A percentile compares a stretch with the other conserved stretches of the same genome.
phyloP scores from a whole-genome alignment of 2,888 invertebrate species.

The Chrysina gloriosa region DNA sequence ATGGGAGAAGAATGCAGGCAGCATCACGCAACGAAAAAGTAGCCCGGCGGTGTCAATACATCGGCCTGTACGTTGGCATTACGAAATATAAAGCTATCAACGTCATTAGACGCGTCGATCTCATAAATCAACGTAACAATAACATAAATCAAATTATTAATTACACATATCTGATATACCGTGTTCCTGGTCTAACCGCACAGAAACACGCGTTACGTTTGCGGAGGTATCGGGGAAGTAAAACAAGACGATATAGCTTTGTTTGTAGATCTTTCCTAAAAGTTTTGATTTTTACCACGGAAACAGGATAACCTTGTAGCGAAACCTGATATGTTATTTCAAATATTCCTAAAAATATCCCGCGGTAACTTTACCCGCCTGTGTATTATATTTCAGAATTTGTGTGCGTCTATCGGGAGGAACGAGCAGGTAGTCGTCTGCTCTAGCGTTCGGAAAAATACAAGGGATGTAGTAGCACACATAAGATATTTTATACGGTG shows the following conservation, averaged over 20 bases:
- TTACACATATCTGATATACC: slow-evolving; percentile 44
- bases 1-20: slow-evolving; percentile 13
- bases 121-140: slow-evolving; percentile 51
- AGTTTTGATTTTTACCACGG: slow-evolving; percentile 39
- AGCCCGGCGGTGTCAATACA: slow-evolving; percentile 35
- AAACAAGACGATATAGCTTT: slow-evolving; percentile 21
- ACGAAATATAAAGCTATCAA: slow-evolving; percentile 51
- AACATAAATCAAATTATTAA: slow-evolving; percentile 53
- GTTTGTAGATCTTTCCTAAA: slow-evolving; percentile 29
- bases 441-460: slow-evolving; percentile 16
- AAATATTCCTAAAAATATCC: slow-evolving; percentile 40
- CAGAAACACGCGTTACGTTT: neutral
- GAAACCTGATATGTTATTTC: slow-evolving; percentile 44
- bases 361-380: slow-evolving; percentile 33
- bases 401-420: slow-evolving; percentile 22
- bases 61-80: slow-evolving; percentile 42
- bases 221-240: neutral
- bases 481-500: neutral
- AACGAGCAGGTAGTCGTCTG: slow-evolving; percentile 26
- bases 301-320: slow-evolving; percentile 38
- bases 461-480: neutral
- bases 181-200: neutral
- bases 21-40: slow-evolving; percentile 35
- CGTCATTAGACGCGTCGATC: slow-evolving; percentile 44
- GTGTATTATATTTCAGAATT: slow-evolving; percentile 40